Base-by-base conservation (phyloP, 2,797 vertebrate genomes). In the Thripadectes ignobilis region DNA sequence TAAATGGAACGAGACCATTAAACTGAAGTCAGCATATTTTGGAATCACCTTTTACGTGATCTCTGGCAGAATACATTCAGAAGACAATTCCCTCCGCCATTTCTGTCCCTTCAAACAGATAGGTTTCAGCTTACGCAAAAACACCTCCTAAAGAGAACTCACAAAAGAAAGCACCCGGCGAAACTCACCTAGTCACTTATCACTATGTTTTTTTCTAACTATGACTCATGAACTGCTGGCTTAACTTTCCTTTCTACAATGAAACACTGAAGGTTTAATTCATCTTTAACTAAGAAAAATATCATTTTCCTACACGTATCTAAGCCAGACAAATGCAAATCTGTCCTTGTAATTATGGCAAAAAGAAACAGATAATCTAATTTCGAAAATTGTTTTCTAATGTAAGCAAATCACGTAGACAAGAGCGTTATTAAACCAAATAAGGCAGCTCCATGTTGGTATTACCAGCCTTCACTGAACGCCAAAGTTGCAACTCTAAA, bases 401-500 rank as follows among this genome's bases (percentile, higher is more conserved):
- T 1, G 3, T 32, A 84, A 66, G 12, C 9, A 14, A 81, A 63
- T 45, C 34, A 80, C 17, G 63, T 1, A 32, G 34, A 27, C 14
- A 77, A 5, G 10, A 84, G 10, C 1, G 3, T 6, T 21, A 30
- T 52, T 30, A 80, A 83, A 48, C 7, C 14, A 57, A 24, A 3
- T 29, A 57, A 43, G 29, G 14, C 27, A 73, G 13, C 26, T 48
- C 41, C 29, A 62, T 7, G 7, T 16, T 71, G 7, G 8, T 23
- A 58, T 36, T 22, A 46, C 17, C 6, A 52, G 6, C 5, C 29
- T 30, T 22, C 49, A 66, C 0, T 3, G 1, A 65, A 85, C 29
- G 4, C 2, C 2, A 9, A 49, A 61, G 18, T 2, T 51, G 3
- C 4, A 58, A 51, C 6, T 24, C 36, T 3, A 5, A 19, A 43